Evolutionary conservation across 2,797 vertebrate genomes (phyloP), one percentile per base, ranked within the genome.

Genomic region (Sebastes reedi): DNA sequence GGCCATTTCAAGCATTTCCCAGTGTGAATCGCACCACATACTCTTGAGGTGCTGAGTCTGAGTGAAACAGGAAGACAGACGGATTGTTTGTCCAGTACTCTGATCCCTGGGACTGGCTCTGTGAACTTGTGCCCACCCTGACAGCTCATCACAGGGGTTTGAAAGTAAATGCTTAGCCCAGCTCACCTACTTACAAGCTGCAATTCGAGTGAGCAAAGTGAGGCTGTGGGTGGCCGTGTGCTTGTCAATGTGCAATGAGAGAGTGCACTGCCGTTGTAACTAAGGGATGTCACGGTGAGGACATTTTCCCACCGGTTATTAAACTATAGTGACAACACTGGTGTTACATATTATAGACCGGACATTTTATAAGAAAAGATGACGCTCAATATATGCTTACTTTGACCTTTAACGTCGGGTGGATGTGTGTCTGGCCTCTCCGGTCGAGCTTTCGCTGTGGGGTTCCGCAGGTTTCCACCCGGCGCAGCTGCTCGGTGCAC

Each of bases 101-200:
- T 73, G 64, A 79, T 80, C 50, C 20, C 75, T 4, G 8, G 68
- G 29, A 52, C 18, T 22, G 8, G 12, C 79, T 82, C 64, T 32
- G 30, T 27, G 29, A 55, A 74, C 60, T 61, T 58, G 46, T 79
- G 58, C 64, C 29, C 60, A 52, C 36, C 39, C 52, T 46, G 55
- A 71, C 67, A 79, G 71, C 34, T 78, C 42, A 56, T 73, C 64
- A 62, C 34, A 56, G 73, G 18, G 27, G 50, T 68, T 67, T 83
- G 46, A 75, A 75, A 72, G 34, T 27, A 69, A 80, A 87, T 67
- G 67, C 50, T 72, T 64, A 60, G 24, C 2, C 62, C 50, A 82
- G 32, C 42, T 61, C 59, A 59, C 22, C n/a, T 18, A 5, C 22
- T 5, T 32, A 24, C 16, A 29, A 42, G 65, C 46, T 76, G 50